Base-by-base conservation (phyloP, 2,888 invertebrate species). In the Xylota sylvarum region DNA sequence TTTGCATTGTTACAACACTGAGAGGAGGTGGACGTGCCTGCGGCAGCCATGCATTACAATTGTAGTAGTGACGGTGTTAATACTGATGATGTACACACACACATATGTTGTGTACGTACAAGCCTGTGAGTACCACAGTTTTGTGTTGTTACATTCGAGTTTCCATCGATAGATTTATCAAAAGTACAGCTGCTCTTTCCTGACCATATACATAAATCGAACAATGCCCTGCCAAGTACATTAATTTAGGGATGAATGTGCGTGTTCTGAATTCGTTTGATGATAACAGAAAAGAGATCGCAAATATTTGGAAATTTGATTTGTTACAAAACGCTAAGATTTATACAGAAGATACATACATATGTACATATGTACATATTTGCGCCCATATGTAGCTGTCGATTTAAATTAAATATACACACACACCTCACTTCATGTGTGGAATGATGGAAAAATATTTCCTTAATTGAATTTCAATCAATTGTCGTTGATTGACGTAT, bases 151-250 rank as follows among this genome's bases (percentile, higher is more conserved):
- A 14, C n/a, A 43, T 56, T 7, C 46, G 23, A 32, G 27, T 55
- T 67, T 81, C 9, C 7, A 55, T 62, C 52, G 62, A 48, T 69
- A 62, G 69, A 76, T 69, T 76, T 74, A 60, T 76, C 74, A 62
- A 27, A 60, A 32, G 19, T 35, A 65, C 81, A 81, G 81, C 81
- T 76, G 81, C 76, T 69, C 46, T 32, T 69, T 81, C 62, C 67
- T 40, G 60, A 30, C 50, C 32, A 64, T 81, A 67, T n/a, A n/a
- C n/a, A n/a, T 30, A 35, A 69, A 40, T 27, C 10, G 46, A 69
- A 81, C 81, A 81, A 81, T 69, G 50, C 40, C n/a, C 14, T 67
- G 67, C 37, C 50, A 67, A 40, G 50, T 80, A 32, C 32, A 30
- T 35, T 19, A 55, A 69, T 62, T 74, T 69, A 76, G 81, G 69